Conservation (phyloP, 1,140 invertebrate species). For the Tachypleus tridentatus region DNA sequence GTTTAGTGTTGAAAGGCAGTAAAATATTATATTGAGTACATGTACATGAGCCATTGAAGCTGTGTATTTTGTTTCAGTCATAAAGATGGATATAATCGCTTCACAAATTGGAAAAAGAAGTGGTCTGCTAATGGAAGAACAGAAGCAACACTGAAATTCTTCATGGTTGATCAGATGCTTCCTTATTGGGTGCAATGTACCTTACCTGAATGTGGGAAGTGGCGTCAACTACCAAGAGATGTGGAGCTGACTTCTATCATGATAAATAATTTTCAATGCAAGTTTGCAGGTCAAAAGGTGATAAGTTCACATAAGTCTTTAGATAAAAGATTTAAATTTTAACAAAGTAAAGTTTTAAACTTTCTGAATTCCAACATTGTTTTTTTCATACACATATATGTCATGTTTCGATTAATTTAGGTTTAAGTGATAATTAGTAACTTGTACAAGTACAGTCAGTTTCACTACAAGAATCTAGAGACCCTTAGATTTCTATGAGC, state of each 20-base stretch:
- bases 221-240: constrained; percentile 28
- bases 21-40: constrained; percentile 1
- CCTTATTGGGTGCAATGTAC: constrained; percentile 35
- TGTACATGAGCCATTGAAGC: constrained; percentile 5
- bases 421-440: too few relatives aligned
- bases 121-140: constrained; percentile 30
- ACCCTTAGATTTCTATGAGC: too few relatives aligned
- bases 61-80: constrained; percentile 22
- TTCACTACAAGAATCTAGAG: too few relatives aligned
- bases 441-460: too few relatives aligned
- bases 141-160: constrained; percentile 26
- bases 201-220: constrained; percentile 28
- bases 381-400: too few relatives aligned
- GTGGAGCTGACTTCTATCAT: constrained; percentile 26
- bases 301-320: neutral
- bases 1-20: too few relatives aligned
- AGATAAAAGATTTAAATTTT: too few relatives aligned
- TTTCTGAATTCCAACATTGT: too few relatives aligned
- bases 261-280: constrained; percentile 28
- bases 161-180: constrained; percentile 31
- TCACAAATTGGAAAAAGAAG: constrained; percentile 31
- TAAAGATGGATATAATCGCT: constrained; percentile 31
- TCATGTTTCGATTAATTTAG: too few relatives aligned
- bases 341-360: too few relatives aligned
- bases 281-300: neutral